phyloP scores from a whole-genome alignment of 64 coral and sea anemone genomes.

The Pocillopora verrucosa region DNA sequence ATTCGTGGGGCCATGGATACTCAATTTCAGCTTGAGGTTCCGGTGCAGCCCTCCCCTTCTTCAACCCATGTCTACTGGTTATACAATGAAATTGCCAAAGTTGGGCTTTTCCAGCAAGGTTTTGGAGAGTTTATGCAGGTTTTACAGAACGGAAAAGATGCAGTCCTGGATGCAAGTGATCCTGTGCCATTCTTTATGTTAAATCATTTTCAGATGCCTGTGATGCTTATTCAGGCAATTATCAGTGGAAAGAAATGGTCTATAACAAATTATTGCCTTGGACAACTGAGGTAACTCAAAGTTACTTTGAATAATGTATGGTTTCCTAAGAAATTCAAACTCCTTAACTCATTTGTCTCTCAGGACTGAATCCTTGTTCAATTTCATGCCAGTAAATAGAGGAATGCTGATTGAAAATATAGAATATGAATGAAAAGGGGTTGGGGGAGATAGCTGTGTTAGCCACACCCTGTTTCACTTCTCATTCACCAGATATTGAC shows the following conservation, averaged over 20 bases:
- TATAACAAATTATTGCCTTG: slow-evolving; percentile 25
- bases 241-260: slow-evolving; percentile 29
- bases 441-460: no score
- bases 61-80: slow-evolving; percentile 55
- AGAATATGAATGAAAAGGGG: no score
- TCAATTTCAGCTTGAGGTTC: not conserved
- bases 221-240: slow-evolving; percentile 19
- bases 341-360: not conserved
- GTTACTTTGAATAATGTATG: not conserved
- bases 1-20: slow-evolving; percentile 47
- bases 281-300: not conserved
- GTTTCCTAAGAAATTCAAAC: not conserved
- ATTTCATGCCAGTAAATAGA: no score
- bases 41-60: slow-evolving; percentile 18
- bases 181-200: slow-evolving; percentile 55
- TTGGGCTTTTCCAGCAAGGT: slow-evolving; percentile 23
- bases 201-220: slow-evolving; percentile 30
- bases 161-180: slow-evolving; percentile 50
- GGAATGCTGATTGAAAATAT: no score
- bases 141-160: slow-evolving; percentile 39
- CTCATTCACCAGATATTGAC: no score
- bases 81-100: slow-evolving; percentile 55
- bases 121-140: not conserved
- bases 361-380: no score
- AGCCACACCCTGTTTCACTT: no score